These are phyloP conservation scores for Catocala nupta DNA, from an alignment of 2,888 invertebrate genomes.

Conservation along the genomic window DNA sequence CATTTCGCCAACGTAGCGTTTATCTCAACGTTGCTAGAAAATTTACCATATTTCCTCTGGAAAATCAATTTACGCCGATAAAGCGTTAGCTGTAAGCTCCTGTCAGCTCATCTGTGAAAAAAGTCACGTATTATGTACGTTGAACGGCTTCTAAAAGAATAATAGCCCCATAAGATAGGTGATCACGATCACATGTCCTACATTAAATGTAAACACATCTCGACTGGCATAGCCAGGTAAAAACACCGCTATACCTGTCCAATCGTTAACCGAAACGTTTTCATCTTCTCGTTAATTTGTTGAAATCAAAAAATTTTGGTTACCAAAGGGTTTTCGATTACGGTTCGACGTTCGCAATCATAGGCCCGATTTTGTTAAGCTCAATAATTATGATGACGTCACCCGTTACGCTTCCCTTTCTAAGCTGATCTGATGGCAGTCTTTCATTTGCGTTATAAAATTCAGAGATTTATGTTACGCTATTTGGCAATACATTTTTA, in stretches of 20 bases:
- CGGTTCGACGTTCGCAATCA: constrained; percentile 54
- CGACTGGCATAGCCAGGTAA: constrained; percentile 16
- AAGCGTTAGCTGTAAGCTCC: constrained; percentile 66
- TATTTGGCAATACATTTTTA: constrained; percentile 55
- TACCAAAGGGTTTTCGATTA: constrained; percentile 50
- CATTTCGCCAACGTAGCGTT: constrained; percentile 61
- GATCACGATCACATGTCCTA: constrained; percentile 56
- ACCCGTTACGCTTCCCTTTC: constrained; percentile 38
- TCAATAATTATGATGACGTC: constrained; percentile 57
- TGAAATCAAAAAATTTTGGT: constrained; percentile 45
- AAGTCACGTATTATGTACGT: constrained; percentile 79
- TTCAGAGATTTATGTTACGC: constrained; percentile 51
- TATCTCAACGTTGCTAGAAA: constrained; percentile 61
- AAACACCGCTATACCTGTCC: constrained; percentile 31
- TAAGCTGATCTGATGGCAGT: constrained; percentile 45
- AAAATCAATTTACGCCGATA: constrained; percentile 80
- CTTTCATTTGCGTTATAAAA: constrained; percentile 51
- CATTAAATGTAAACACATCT: constrained; percentile 35
- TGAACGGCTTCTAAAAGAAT: constrained; percentile 66
- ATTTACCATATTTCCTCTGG: constrained; percentile 78
- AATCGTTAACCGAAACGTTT: constrained; percentile 44
- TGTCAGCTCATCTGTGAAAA: constrained; percentile 70
- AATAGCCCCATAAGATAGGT: constrained; percentile 63
- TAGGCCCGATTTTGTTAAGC: constrained; percentile 39
- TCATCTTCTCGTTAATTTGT: constrained; percentile 45